phyloP scores from a whole-genome alignment of 2,888 invertebrate genomes.

The Tuta absoluta region DNA sequence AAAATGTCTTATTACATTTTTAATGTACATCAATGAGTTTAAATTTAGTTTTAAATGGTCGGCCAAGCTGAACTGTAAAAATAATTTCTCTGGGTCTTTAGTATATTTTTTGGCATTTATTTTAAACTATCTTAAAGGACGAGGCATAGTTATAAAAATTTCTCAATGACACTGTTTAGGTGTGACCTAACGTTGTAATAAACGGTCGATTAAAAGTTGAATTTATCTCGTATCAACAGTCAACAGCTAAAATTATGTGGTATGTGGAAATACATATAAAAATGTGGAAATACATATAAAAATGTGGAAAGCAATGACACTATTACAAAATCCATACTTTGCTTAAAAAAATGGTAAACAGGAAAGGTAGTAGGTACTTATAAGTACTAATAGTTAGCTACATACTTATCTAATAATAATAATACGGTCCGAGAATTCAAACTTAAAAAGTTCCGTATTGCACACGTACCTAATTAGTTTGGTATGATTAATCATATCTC shows the following conservation, averaged over 20 bases:
- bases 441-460: no score
- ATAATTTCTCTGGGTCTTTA: no score
- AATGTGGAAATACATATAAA: background rate
- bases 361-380: background rate
- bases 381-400: background rate
- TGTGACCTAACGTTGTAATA: background rate
- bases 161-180: background rate
- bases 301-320: background rate
- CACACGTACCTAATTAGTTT: background rate
- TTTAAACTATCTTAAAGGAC: background rate
- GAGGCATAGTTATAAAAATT: background rate
- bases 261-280: no score
- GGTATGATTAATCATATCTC: constrained; percentile 1
- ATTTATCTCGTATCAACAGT: background rate
- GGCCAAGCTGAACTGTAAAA: background rate
- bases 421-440: no score
- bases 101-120: background rate
- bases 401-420: no score
- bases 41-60: background rate
- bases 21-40: background rate
- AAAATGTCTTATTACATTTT: background rate
- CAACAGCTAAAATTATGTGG: background rate
- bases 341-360: background rate
- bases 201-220: background rate
- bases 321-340: background rate